Evolutionary conservation across 2,888 invertebrate species (phyloP).

Genomic region (Oligia strigilis): DNA sequence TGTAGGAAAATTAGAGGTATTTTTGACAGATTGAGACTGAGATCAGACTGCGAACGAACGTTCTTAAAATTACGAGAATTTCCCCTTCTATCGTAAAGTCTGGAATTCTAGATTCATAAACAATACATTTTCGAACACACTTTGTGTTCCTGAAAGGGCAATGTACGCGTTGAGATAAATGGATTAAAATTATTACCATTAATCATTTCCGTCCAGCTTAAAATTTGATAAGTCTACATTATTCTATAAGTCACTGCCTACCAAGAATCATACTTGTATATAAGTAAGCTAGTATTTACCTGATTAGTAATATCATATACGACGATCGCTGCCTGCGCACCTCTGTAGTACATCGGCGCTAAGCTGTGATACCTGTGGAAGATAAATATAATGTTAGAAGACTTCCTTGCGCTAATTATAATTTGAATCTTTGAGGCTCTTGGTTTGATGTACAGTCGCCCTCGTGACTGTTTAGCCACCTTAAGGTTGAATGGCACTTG

Average conservation of each 20-base stretch:
- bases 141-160: neutral
- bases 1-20: too few relatives aligned
- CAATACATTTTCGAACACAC: neutral
- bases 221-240: constrained; percentile 11
- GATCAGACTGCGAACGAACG: neutral
- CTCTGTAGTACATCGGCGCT: constrained; percentile 99
- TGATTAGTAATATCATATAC: constrained; percentile 99
- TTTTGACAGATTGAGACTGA: too few relatives aligned
- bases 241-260: neutral
- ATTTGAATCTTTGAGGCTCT: neutral
- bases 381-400: constrained; percentile 10
- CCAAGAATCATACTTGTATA: neutral
- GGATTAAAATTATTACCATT: neutral
- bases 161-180: neutral
- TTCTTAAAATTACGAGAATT: neutral
- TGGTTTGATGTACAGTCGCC: neutral
- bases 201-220: neutral
- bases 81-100: neutral
- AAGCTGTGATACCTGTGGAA: constrained; percentile 97
- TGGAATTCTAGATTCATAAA: neutral
- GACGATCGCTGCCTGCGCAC: constrained; percentile 99
- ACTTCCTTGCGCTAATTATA: neutral
- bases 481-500: neutral
- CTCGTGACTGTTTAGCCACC: too few relatives aligned
- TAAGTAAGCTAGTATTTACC: constrained; percentile 83